A percentile compares a stretch with the other conserved stretches of the same genome.
phyloP scores from a whole-genome alignment of 2,113 vertebrate genomes.

The Microtus richardsoni region DNA sequence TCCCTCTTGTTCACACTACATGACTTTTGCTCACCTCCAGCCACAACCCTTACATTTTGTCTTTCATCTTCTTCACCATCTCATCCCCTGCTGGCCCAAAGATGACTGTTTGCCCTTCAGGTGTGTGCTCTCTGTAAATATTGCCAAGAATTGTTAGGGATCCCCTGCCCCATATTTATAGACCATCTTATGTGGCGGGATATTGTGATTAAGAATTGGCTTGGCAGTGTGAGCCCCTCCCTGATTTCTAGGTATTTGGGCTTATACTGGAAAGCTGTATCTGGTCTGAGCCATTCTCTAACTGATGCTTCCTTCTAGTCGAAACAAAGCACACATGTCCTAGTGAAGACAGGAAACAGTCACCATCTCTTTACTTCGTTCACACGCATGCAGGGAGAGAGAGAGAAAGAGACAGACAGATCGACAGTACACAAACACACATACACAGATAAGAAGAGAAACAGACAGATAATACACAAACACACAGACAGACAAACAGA shows the following conservation, averaged over 20 bases:
- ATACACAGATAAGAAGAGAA: too few relatives aligned
- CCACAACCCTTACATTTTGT: neutral
- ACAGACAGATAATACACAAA: too few relatives aligned
- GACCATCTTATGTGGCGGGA: neutral
- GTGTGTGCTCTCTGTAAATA: neutral
- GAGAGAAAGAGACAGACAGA: too few relatives aligned
- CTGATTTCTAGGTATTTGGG: neutral
- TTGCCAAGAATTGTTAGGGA: neutral
- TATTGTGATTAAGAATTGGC: neutral
- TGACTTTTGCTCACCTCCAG: neutral
- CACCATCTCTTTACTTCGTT: neutral
- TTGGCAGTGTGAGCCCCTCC: neutral
- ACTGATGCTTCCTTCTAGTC: neutral
- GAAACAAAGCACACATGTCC: neutral
- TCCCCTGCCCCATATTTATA: neutral
- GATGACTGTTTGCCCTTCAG: neutral
- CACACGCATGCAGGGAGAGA: neutral
- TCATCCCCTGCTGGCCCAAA: neutral
- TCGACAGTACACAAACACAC: neutral
- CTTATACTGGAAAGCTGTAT: neutral
- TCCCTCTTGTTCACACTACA: too few relatives aligned
- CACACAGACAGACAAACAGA: too few relatives aligned
- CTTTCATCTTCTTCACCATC: neutral
- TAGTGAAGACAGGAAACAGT: neutral
- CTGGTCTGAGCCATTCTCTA: neutral